These are phyloP conservation scores for Chloroceryle aenea DNA, from an alignment of 2,113 vertebrate genomes.

Conservation along the genomic window DNA sequence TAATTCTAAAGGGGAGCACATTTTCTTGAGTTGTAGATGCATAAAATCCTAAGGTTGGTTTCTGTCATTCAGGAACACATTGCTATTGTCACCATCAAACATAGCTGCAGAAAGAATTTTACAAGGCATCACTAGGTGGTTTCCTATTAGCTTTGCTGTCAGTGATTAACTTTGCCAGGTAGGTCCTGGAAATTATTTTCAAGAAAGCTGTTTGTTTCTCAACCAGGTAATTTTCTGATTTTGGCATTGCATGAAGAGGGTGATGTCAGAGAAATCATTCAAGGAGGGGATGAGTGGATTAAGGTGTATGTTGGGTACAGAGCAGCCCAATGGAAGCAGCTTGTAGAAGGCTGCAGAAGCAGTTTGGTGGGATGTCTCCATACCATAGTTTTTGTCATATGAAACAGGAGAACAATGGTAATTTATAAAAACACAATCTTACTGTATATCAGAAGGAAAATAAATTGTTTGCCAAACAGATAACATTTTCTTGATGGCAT, in stretches of 20 bases:
- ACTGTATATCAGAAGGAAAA: neutral
- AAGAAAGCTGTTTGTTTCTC: neutral
- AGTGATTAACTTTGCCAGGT: neutral
- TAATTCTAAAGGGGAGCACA: neutral
- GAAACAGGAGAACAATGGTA: neutral
- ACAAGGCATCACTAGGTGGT: neutral
- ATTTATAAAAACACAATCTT: neutral
- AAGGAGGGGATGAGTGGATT: neutral
- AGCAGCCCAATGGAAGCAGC: neutral
- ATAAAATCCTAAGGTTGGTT: neutral
- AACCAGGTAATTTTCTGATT: neutral
- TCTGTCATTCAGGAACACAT: neutral
- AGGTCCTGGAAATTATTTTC: neutral
- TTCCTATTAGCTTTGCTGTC: conserved; percentile 28
- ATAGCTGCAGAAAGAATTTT: neutral
- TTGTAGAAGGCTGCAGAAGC: neutral
- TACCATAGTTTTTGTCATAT: neutral
- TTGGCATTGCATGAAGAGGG: neutral
- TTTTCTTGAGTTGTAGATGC: neutral
- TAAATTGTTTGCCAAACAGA: neutral
- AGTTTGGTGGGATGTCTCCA: neutral
- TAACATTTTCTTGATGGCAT: neutral
- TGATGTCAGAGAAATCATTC: neutral
- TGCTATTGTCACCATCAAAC: neutral
- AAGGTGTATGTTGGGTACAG: neutral